A percentile compares a stretch with the other conserved stretches of the same genome.
Conservation (phyloP, 2,888 invertebrate species). For the Cryptophagus acutangulus region DNA sequence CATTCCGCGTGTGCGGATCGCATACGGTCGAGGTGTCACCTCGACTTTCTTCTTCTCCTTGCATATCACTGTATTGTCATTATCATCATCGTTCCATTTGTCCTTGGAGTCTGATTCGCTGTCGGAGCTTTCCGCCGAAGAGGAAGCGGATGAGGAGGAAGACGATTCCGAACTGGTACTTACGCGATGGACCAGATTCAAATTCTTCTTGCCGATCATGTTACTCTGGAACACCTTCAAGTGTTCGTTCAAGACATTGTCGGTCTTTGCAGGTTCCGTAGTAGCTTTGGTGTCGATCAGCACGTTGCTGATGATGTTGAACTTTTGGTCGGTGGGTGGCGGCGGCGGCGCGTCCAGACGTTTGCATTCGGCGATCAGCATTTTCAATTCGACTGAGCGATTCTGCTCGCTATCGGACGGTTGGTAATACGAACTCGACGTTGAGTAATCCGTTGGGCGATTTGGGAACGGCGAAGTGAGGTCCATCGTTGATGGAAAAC, state of each 20-base stretch:
- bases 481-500: slow-evolving; percentile 26
- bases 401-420: slow-evolving; percentile 44
- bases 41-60: slow-evolving; percentile 3
- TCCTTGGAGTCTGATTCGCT: slow-evolving; percentile 14
- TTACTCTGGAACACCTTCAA: slow-evolving; percentile 31
- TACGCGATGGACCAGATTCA: slow-evolving; percentile 32
- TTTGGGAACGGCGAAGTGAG: slow-evolving; percentile 20
- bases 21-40: not conserved
- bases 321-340: not conserved
- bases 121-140: slow-evolving; percentile 10
- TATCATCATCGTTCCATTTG: slow-evolving; percentile 27
- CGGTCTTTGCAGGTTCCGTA: no score
- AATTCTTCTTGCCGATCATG: slow-evolving; percentile 40
- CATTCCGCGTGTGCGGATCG: no score
- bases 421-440: slow-evolving; percentile 45
- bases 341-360: slow-evolving; percentile 24
- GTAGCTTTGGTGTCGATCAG: not conserved
- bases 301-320: slow-evolving; percentile 15
- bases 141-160: slow-evolving; percentile 9
- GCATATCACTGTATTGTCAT: slow-evolving; percentile 14
- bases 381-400: slow-evolving; percentile 32
- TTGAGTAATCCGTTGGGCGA: slow-evolving; percentile 45
- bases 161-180: slow-evolving; percentile 4
- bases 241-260: slow-evolving; percentile 13
- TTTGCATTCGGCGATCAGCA: slow-evolving; percentile 33